Percentiles rank a stretch among this genome's conserved stretches.
These are phyloP conservation scores for Calvadosia cruxmelitensis DNA, from an alignment of 30 jellyfish, hydroid and myxozoan genomes.

Conservation along the genomic window DNA sequence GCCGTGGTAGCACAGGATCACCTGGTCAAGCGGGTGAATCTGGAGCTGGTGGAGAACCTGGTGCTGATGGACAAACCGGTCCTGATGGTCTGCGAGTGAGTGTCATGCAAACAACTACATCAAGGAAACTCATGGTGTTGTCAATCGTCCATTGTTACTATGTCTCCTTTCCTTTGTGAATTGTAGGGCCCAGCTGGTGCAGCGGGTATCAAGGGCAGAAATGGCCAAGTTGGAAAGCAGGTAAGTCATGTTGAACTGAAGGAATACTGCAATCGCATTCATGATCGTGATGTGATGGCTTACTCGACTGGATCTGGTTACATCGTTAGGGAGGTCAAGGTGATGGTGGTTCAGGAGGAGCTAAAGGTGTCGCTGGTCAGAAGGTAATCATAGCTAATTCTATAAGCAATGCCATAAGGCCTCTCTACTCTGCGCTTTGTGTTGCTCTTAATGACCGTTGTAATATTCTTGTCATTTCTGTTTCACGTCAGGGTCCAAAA, in stretches of 20 bases:
- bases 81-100: conserved; percentile 4
- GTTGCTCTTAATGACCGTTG: neutral
- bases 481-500: neutral
- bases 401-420: too few relatives aligned
- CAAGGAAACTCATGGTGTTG: too few relatives aligned
- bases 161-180: neutral
- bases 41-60: conserved; percentile 31
- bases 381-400: too few relatives aligned
- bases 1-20: conserved; percentile 41
- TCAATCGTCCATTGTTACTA: too few relatives aligned
- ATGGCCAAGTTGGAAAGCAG: neutral
- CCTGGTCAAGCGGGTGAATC: conserved; percentile 49
- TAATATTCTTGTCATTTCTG: too few relatives aligned
- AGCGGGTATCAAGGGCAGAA: neutral
- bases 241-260: too few relatives aligned
- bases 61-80: conserved; percentile 14
- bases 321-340: neutral
- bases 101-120: too few relatives aligned
- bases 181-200: neutral
- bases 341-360: neutral
- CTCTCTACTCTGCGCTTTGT: neutral
- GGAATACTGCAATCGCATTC: too few relatives aligned
- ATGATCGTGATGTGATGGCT: too few relatives aligned
- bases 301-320: too few relatives aligned
- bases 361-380: neutral